A percentile compares a stretch with the other conserved stretches of the same genome.
Conservation (phyloP, 2,113 vertebrate genomes). For the Setophaga kirtlandii region DNA sequence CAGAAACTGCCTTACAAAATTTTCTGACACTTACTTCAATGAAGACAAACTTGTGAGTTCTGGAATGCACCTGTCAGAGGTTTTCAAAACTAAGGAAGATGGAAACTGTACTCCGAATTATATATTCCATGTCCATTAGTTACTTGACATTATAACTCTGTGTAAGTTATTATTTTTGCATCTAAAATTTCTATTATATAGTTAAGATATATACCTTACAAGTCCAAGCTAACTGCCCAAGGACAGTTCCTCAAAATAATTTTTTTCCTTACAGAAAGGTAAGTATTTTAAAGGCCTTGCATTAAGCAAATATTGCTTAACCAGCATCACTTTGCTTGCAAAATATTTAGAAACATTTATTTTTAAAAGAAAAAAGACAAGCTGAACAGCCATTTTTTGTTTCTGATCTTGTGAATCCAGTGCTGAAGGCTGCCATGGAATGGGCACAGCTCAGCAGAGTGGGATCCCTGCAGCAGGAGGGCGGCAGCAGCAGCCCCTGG, state of each 20-base stretch:
- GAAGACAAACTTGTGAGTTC: background rate
- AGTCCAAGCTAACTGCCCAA: background rate
- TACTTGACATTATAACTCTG: background rate
- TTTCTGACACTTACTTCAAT: background rate
- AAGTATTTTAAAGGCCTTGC: background rate
- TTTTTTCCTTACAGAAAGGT: background rate
- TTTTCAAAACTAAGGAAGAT: background rate
- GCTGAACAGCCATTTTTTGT: background rate
- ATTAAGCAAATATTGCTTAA: background rate
- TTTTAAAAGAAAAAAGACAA: accelerated
- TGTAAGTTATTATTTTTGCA: background rate
- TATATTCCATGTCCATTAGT: too few relatives aligned
- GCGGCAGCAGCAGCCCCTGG: background rate
- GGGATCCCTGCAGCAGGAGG: background rate
- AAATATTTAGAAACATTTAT: background rate
- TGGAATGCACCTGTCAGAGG: background rate
- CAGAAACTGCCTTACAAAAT: background rate
- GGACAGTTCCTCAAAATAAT: background rate
- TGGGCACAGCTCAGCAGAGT: accelerated
- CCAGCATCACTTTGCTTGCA: accelerated
- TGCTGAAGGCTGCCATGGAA: too few relatives aligned
- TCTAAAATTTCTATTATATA: background rate
- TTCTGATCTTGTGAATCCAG: background rate
- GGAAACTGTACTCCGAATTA: background rate
- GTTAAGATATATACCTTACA: background rate